phyloP scores from a whole-genome alignment of 2,888 invertebrate species.

The Polylopha cassiicola region DNA sequence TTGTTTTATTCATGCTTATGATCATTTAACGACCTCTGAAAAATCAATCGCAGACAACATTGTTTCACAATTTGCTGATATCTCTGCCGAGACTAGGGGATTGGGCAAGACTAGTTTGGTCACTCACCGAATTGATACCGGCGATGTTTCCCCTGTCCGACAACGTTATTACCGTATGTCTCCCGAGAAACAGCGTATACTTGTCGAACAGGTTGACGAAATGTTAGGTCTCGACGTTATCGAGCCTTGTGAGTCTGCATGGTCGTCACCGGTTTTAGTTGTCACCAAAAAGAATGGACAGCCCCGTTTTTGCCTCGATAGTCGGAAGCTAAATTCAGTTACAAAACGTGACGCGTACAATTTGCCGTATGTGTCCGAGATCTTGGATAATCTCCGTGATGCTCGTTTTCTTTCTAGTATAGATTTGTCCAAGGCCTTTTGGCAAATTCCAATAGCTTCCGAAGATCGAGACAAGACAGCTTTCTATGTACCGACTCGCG shows the following conservation, averaged over 20 bases:
- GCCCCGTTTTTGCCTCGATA: too few relatives aligned
- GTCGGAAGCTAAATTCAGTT: too few relatives aligned
- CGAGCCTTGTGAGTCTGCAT: slow-evolving; percentile 18
- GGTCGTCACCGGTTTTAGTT: slow-evolving; percentile 18
- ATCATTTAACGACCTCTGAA: slow-evolving; percentile 7
- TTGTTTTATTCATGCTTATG: slow-evolving; percentile 4
- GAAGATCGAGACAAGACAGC: slow-evolving; percentile 25
- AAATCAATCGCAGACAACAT: slow-evolving; percentile 16
- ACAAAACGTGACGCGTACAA: slow-evolving; percentile 26
- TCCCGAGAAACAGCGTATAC: slow-evolving; percentile 23
- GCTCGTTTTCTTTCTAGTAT: slow-evolving; percentile 22
- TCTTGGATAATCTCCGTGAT: slow-evolving; percentile 25
- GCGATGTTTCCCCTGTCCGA: slow-evolving; percentile 26
- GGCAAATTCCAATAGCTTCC: slow-evolving; percentile 19
- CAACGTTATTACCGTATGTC: slow-evolving; percentile 27
- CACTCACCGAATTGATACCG: slow-evolving; percentile 29
- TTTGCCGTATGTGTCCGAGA: slow-evolving; percentile 25
- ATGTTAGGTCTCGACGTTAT: slow-evolving; percentile 18
- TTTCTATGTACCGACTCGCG: slow-evolving; percentile 17
- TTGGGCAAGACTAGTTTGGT: slow-evolving; percentile 27
- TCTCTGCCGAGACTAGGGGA: slow-evolving; percentile 20
- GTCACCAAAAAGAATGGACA: too few relatives aligned
- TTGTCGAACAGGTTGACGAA: slow-evolving; percentile 18
- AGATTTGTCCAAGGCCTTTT: slow-evolving; percentile 22
- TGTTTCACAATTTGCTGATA: slow-evolving; percentile 17